Evolutionary conservation across 64 coral and sea anemone genomes (phyloP).

Genomic region (Trachythela sp.): DNA sequence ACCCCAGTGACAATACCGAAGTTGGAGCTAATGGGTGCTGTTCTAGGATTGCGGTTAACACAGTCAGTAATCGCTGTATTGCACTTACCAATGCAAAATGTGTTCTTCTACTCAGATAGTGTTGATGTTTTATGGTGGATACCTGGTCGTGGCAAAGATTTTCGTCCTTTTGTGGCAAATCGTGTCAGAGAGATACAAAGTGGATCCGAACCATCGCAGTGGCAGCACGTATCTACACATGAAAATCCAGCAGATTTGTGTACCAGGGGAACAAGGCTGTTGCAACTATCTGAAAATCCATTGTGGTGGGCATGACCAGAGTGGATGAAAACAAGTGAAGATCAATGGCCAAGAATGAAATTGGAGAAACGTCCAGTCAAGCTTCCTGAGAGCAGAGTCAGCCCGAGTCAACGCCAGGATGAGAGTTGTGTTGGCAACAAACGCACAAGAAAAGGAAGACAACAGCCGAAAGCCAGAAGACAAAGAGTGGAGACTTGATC

Average conservation of each 20-base stretch:
- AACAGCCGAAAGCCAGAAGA: too few species aligned
- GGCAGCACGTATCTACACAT: background rate
- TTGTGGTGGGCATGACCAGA: too few species aligned
- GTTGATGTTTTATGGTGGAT: background rate
- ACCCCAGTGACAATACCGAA: constrained; percentile 32
- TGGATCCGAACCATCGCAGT: background rate
- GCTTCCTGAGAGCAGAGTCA: too few species aligned
- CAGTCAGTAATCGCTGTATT: background rate
- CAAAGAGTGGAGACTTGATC: background rate
- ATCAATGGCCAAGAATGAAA: too few species aligned
- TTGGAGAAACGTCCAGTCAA: too few species aligned
- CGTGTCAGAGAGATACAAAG: background rate
- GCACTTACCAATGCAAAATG: background rate
- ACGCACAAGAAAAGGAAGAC: too few species aligned
- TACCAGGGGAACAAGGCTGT: too few species aligned
- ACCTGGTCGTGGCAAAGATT: background rate
- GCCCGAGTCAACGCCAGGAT: too few species aligned
- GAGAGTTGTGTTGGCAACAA: too few species aligned
- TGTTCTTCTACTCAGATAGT: constrained; percentile 8
- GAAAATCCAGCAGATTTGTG: too few species aligned
- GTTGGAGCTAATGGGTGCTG: background rate
- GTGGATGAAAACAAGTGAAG: too few species aligned
- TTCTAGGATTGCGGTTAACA: constrained; percentile 6
- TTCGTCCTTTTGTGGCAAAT: background rate
- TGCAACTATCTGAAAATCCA: too few species aligned